phyloP scores from a whole-genome alignment of 2,888 invertebrate species.

The Gymnocheta viridis region DNA sequence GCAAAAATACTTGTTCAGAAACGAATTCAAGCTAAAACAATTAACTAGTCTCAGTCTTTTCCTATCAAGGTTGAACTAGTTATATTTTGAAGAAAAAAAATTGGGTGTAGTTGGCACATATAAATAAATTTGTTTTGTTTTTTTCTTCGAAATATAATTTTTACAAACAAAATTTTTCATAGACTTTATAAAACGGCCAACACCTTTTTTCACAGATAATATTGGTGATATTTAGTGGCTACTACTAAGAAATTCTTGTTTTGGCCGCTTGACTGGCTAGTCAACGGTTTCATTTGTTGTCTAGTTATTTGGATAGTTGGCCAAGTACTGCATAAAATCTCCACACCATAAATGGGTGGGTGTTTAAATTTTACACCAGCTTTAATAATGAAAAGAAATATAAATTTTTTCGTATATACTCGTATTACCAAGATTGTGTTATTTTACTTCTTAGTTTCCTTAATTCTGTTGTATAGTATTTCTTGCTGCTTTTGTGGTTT shows the following conservation, averaged over 20 bases:
- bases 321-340: conserved; percentile 17
- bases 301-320: conserved; percentile 44
- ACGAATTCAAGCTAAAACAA: conserved; percentile 35
- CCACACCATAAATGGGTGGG: conserved; percentile 62
- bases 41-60: conserved; percentile 57
- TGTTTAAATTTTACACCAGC: conserved; percentile 66
- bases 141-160: neutral
- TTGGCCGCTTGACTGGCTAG: conserved; percentile 24
- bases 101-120: conserved; percentile 70
- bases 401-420: conserved; percentile 1
- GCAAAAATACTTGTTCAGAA: conserved; percentile 16
- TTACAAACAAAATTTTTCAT: conserved; percentile 34
- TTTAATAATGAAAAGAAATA: conserved; percentile 35
- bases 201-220: conserved; percentile 69
- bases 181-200: conserved; percentile 61
- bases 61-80: conserved; percentile 72
- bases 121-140: conserved; percentile 51
- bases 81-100: conserved; percentile 57
- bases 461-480: conserved; percentile 33
- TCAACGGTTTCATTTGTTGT: conserved; percentile 36
- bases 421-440: conserved; percentile 43
- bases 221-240: conserved; percentile 69
- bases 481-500: conserved; percentile 74
- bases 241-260: conserved; percentile 61
- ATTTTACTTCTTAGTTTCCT: conserved; percentile 44